A percentile compares a stretch with the other conserved stretches of the same genome.
These are phyloP conservation scores for Sebastolobus alascanus DNA, from an alignment of 2,797 vertebrate genomes.

Conservation along the genomic window DNA sequence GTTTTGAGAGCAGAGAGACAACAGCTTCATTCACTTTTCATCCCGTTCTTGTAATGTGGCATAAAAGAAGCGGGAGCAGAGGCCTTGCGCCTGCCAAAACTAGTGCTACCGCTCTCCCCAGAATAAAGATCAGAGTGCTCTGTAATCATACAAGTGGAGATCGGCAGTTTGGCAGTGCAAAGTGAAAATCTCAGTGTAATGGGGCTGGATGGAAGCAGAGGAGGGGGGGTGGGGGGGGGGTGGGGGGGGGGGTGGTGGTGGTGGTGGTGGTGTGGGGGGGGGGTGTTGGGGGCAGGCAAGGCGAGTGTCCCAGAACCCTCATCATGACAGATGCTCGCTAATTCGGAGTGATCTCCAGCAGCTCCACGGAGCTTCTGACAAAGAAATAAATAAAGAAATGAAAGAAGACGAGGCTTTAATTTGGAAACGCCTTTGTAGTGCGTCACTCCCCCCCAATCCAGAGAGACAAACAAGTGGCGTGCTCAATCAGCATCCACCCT, in stretches of 20 bases:
- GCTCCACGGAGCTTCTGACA: constrained; percentile 54
- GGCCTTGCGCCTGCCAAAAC: constrained; percentile 47
- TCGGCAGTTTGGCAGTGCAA: constrained; percentile 51
- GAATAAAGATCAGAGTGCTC: constrained; percentile 69
- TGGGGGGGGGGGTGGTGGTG: constrained; percentile 19
- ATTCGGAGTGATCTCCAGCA: constrained; percentile 66
- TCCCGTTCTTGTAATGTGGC: constrained; percentile 39
- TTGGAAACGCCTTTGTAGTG: constrained; percentile 74
- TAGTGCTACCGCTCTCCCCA: constrained; percentile 40
- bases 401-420: constrained; percentile 69
- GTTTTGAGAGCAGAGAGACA: constrained; percentile 51
- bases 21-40: constrained; percentile 49
- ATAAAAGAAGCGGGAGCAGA: constrained; percentile 52
- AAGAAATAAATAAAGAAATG: constrained; percentile 59
- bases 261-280: neutral
- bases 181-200: constrained; percentile 48
- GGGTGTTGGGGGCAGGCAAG: constrained; percentile 13
- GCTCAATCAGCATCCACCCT: constrained; percentile 64
- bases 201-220: constrained; percentile 43
- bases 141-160: constrained; percentile 57
- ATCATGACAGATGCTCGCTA: constrained; percentile 72
- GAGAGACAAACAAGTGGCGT: constrained; percentile 67
- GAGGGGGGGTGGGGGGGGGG: constrained; percentile 12
- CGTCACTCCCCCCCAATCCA: constrained; percentile 13
- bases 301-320: constrained; percentile 67